phyloP scores from a whole-genome alignment of 1,140 invertebrate species.

The Fopius arisanus region DNA sequence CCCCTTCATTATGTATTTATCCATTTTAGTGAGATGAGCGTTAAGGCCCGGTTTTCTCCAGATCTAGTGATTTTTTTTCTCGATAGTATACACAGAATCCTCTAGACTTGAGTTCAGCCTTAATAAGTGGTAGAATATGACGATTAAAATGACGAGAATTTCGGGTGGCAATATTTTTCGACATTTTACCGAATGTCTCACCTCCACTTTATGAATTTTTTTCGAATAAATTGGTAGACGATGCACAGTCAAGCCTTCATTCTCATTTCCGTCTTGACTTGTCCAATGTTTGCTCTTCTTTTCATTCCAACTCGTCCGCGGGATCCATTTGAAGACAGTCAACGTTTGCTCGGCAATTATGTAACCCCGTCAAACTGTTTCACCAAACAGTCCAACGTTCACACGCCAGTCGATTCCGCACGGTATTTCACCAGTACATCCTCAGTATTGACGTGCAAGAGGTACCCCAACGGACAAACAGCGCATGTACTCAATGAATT shows the following conservation, averaged over 20 bases:
- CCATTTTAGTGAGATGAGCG: no score
- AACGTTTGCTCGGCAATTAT: slow-evolving; percentile 58
- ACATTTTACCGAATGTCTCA: no score
- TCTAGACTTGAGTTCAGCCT: no score
- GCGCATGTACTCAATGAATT: slow-evolving; percentile 2
- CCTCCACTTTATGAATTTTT: no score
- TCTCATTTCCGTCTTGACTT: neutral
- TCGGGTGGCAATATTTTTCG: no score
- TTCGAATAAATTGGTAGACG: no score
- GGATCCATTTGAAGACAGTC: slow-evolving; percentile 49
- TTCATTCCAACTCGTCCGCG: neutral
- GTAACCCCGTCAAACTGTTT: slow-evolving; percentile 58
- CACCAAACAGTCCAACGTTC: slow-evolving; percentile 54
- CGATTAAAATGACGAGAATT: no score
- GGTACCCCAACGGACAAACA: neutral
- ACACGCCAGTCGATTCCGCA: slow-evolving; percentile 40
- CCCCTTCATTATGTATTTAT: no score
- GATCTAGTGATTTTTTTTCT: no score
- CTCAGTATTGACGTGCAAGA: neutral
- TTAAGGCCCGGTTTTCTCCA: no score
- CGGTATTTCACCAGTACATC: neutral
- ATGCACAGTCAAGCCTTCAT: neutral
- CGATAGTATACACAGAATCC: no score
- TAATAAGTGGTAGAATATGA: no score
- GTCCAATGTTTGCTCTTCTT: neutral